Evolutionary conservation across 2,888 invertebrate genomes (phyloP), one percentile per base, ranked within the genome.

Genomic region (Eilema sororculum): DNA sequence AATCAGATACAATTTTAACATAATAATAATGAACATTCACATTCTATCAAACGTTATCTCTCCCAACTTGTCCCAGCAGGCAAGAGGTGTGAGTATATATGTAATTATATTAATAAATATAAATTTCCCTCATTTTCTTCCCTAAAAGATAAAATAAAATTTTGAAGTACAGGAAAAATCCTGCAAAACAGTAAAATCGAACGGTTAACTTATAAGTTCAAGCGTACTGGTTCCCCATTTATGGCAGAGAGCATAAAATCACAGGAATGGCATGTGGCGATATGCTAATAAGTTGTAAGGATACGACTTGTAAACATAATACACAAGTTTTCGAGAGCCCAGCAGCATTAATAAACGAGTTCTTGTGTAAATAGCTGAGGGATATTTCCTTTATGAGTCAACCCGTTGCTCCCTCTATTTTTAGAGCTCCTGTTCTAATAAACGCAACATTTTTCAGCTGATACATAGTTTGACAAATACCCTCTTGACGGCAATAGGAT

Each of bases 221-320:
- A 16, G 41, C 8, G 41, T 16, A 6, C 20, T 46, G 20, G 33
- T 52, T 2, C n/a, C 20, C 52, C n/a, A 52, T 52, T 52, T 52
- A n/a, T 52, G 52, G 52, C n/a, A 41, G 16, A 2, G n/a, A 52
- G n/a, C 52, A 0, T n/a, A 52, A 52, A 52, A 9, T 9, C n/a
- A 52, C 52, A 9, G n/a, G 52, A n/a, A 52, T 20, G 52, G 52
- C n/a, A 52, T 52, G 20, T 52, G 20, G 52, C 6, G 20, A 52
- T 52, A 52, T 52, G 52, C 52, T 52, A 52, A 52, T 52, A 52
- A 52, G 52, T 52, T n/a, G n/a, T n/a, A n/a, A n/a, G 52, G n/a
- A 52, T 52, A n/a, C 52, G n/a, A n/a, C 16, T 52, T 52, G 52
- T 9, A 20, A 52, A 52, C 52, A 52, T n/a, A n/a, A n/a, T n/a